Conservation (phyloP, 2,888 invertebrate species). For the Ectemnius lituratus region DNA sequence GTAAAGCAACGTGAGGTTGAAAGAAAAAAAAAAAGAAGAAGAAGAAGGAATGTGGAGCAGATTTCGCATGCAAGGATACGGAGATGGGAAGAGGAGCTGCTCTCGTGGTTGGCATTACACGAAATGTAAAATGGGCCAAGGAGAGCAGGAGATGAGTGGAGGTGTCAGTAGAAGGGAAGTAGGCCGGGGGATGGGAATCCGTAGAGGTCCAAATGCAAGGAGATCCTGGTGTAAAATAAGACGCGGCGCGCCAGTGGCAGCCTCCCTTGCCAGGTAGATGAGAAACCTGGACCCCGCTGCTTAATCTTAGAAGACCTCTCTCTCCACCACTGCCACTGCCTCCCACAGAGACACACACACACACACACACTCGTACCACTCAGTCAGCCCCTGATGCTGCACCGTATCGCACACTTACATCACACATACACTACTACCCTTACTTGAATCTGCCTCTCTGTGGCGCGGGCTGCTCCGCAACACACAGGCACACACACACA, state of each 20-base stretch:
- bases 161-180: slow-evolving; percentile 20
- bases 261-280: slow-evolving; percentile 55
- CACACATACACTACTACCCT: not conserved
- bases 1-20: not conserved
- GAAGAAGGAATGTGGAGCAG: not conserved
- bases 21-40: no score
- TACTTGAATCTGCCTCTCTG: not conserved
- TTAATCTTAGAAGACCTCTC: slow-evolving; percentile 64
- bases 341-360: no score
- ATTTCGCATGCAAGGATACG: not conserved
- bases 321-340: slow-evolving; percentile 33
- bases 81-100: not conserved
- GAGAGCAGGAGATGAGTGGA: slow-evolving; percentile 9
- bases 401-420: no score
- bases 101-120: not conserved
- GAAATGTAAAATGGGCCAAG: slow-evolving; percentile 7
- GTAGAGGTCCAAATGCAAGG: not conserved
- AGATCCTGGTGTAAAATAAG: slow-evolving; percentile 26
- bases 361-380: no score
- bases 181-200: slow-evolving; percentile 12
- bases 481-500: slow-evolving; percentile 1
- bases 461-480: no score
- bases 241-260: slow-evolving; percentile 38
- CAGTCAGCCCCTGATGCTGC: no score
- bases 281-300: slow-evolving; percentile 54